Percentiles rank a stretch among this genome's conserved stretches.
These are phyloP conservation scores for Lepisosteus oculatus DNA, from an alignment of 2,113 vertebrate genomes.

Conservation along the genomic window DNA sequence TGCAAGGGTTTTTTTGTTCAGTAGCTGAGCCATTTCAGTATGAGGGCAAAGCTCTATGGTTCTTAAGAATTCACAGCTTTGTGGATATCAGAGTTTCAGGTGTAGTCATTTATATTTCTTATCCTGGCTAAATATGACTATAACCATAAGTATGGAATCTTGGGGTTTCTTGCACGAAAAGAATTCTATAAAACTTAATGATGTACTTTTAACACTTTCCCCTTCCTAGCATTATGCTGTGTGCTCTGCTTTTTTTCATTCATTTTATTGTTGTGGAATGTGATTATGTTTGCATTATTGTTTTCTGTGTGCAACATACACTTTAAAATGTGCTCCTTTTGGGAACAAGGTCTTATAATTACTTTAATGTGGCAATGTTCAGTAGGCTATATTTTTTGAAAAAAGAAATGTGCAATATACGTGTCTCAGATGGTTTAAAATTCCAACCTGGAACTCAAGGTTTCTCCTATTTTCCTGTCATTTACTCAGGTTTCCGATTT, in stretches of 20 bases:
- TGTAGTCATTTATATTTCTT: conserved; percentile 3
- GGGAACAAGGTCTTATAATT: conserved; percentile 18
- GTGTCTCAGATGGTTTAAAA: conserved; percentile 56
- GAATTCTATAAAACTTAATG: background rate
- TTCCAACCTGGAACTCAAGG: conserved; percentile 42
- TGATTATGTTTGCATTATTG: conserved; percentile 22
- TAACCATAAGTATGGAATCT: background rate
- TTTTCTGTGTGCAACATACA: conserved; percentile 28
- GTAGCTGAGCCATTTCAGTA: background rate
- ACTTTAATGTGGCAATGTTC: conserved; percentile 37
- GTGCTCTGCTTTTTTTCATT: conserved; percentile 1
- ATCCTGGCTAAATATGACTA: conserved; percentile 2
- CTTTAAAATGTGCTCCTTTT: conserved; percentile 15
- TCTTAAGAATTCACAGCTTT: background rate
- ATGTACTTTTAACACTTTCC: conserved; percentile 1
- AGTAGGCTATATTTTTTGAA: conserved; percentile 44
- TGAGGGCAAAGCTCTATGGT: background rate
- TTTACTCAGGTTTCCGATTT: conserved; percentile 63
- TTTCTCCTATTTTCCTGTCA: conserved; percentile 38
- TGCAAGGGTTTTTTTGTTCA: background rate
- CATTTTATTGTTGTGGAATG: conserved; percentile 19
- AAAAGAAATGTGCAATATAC: conserved; percentile 67
- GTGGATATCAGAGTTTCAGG: background rate
- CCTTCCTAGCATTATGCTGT: conserved; percentile 21
- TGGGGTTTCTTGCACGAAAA: background rate